Conservation (phyloP, 2,113 vertebrate species). For the Tragulus kanchil region DNA sequence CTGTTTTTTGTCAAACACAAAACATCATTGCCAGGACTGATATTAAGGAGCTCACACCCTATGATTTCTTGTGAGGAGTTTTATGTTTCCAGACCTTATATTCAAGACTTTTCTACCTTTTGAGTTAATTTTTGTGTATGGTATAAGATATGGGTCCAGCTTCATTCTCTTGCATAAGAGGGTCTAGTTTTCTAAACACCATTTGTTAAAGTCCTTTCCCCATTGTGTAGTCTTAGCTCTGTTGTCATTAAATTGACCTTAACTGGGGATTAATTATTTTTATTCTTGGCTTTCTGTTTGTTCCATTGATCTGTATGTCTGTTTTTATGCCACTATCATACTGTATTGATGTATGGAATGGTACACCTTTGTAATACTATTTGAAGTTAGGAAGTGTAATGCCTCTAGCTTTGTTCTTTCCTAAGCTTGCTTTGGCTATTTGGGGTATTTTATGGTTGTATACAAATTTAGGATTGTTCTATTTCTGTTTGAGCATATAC, state of each 20-base stretch:
- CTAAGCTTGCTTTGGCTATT: no score
- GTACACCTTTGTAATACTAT: no score
- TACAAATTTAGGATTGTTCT: no score
- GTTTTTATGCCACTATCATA: no score
- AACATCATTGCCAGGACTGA: neutral
- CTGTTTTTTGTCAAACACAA: neutral
- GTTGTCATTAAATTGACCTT: neutral
- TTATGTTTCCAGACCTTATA: neutral
- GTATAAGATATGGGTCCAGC: neutral
- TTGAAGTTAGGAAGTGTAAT: no score
- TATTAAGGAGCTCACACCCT: neutral
- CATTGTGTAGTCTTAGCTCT: neutral
- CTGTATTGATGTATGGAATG: no score
- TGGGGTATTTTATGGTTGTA: no score
- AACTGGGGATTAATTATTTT: neutral
- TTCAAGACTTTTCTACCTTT: neutral
- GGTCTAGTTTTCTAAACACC: neutral
- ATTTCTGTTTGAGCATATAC: no score
- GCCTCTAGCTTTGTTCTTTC: no score
- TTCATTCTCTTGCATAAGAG: neutral
- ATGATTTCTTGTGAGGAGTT: neutral
- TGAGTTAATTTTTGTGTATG: neutral
- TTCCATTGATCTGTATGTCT: no score
- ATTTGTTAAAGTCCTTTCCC: neutral
- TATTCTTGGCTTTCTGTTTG: neutral